Evolutionary conservation across 2,888 invertebrate species (phyloP).

Genomic region (Idaea biselata): DNA sequence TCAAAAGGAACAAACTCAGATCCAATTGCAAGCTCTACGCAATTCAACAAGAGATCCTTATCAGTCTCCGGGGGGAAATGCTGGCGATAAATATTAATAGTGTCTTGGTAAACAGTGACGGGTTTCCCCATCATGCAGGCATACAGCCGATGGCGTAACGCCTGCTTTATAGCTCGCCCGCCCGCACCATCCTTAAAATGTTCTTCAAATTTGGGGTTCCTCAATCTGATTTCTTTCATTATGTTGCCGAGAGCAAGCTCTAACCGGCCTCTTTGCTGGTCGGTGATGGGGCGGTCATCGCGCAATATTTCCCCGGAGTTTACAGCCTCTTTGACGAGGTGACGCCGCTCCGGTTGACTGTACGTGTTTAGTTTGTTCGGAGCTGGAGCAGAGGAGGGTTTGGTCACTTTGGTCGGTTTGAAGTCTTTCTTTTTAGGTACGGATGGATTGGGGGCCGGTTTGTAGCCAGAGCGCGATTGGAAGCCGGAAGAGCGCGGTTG

Average conservation of each 20-base stretch:
- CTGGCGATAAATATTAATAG: constrained; percentile 48
- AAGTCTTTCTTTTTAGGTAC: constrained; percentile 32
- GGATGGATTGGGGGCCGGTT: constrained; percentile 15
- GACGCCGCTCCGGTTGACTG: constrained; percentile 32
- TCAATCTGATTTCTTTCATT: constrained; percentile 48
- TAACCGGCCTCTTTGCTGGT: constrained; percentile 55
- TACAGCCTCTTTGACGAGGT: constrained; percentile 27
- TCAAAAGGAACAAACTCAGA: constrained; percentile 5
- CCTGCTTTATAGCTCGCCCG: constrained; percentile 50
- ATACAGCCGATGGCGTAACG: constrained; percentile 56
- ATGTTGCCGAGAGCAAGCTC: constrained; percentile 61
- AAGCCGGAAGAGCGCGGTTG: constrained; percentile 4
- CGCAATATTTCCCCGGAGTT: constrained; percentile 26
- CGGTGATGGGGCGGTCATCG: constrained; percentile 41
- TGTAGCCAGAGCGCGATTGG: constrained; percentile 21
- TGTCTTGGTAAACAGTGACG: constrained; percentile 39
- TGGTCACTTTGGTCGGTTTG: constrained; percentile 42
- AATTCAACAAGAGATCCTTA: constrained; percentile 44
- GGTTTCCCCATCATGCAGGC: constrained; percentile 49
- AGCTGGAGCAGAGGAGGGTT: constrained; percentile 33
- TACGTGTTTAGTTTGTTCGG: constrained; percentile 35
- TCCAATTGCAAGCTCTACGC: constrained; percentile 14
- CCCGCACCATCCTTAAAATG: constrained; percentile 5
- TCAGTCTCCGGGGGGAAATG: constrained; percentile 48
- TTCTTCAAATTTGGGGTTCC: constrained; percentile 6